Base-by-base conservation (phyloP, 2,797 vertebrate genomes). In the Anniella stebbinsi region DNA sequence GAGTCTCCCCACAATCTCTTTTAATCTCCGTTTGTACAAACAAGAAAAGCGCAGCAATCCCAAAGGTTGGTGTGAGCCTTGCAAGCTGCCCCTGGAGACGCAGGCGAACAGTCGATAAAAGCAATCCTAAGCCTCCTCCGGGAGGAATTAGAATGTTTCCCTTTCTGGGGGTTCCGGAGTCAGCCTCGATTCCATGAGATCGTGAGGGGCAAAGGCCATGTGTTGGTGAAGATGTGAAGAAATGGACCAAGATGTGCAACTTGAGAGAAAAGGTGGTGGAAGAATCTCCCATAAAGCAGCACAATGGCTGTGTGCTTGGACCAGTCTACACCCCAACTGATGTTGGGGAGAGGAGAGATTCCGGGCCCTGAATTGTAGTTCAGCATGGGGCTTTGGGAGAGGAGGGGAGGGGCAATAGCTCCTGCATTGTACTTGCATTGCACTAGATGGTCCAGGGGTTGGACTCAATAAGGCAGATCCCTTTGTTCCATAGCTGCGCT, bases 91-190 rank as follows among this genome's bases (percentile, higher is more conserved):
- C 41, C 76, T 1, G 66, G 87, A 67, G 82, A 54, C 4, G 7
- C 17, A 4, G 1, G 70, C 17, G 17, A 57, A 21, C 51, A 84
- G 86, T 81, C 51, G 10, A 76, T 76, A 12, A 72, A 45, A 78
- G 30, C 23, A 84, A 88, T 67, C 17, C 28, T 4, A 3, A 41
- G 4, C 23, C 45, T 72, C 91, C 73, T 88, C 75, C 17, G 72
- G 90, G 87, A 76, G 30, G 87, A 60, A 91, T 77, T 80, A 84
- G 7, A 57, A 45, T 23, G 75, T 88, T 88, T 89, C 36, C 67
- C 87, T 87, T 85, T 41, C 30, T 63, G 0, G 54, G 45, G 33
- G 57, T 66, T 38, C 15, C 41, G 38, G 38, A 57, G 25, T 36
- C 72, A 5, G 0, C 45, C 51, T 93, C 89, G 72, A 90, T 89